These are phyloP conservation scores for Diogma glabrata DNA, from an alignment of 2,888 invertebrate species.

Conservation along the genomic window DNA sequence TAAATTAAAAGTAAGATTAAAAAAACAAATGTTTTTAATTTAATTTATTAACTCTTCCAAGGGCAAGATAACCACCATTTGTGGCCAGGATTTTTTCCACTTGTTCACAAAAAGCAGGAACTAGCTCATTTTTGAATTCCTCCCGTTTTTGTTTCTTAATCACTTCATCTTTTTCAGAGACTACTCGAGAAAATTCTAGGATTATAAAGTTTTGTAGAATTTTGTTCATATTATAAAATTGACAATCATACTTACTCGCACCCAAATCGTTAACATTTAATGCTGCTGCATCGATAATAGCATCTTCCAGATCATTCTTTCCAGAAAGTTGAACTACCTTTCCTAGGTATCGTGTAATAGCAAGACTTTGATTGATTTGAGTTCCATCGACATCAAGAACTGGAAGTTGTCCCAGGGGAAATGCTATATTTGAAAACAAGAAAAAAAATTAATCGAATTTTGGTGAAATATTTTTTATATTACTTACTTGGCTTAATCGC, in stretches of 20 bases:
- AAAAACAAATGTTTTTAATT: too few relatives aligned
- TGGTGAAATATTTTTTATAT: too few relatives aligned
- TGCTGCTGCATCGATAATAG: slow-evolving; percentile 40
- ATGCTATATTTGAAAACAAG: slow-evolving; percentile 3
- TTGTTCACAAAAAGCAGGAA: slow-evolving; percentile 10
- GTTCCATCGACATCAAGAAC: slow-evolving; percentile 39
- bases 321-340: slow-evolving; percentile 39
- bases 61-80: background rate
- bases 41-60: too few relatives aligned
- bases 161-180: slow-evolving; percentile 10
- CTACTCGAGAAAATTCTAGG: slow-evolving; percentile 9
- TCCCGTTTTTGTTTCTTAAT: background rate
- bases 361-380: slow-evolving; percentile 37
- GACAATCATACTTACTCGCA: slow-evolving; percentile 36
- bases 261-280: slow-evolving; percentile 43
- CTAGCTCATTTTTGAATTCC: too few relatives aligned
- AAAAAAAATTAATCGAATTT: too few relatives aligned
- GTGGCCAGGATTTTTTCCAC: slow-evolving; percentile 4
- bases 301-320: slow-evolving; percentile 38
- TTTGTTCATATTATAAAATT: too few relatives aligned
- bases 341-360: slow-evolving; percentile 42
- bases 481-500: too few relatives aligned
- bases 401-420: slow-evolving; percentile 15
- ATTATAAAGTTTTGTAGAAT: too few relatives aligned
- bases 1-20: too few relatives aligned